phyloP scores from a whole-genome alignment of 2,888 invertebrate genomes.

The Athetis lepigone region DNA sequence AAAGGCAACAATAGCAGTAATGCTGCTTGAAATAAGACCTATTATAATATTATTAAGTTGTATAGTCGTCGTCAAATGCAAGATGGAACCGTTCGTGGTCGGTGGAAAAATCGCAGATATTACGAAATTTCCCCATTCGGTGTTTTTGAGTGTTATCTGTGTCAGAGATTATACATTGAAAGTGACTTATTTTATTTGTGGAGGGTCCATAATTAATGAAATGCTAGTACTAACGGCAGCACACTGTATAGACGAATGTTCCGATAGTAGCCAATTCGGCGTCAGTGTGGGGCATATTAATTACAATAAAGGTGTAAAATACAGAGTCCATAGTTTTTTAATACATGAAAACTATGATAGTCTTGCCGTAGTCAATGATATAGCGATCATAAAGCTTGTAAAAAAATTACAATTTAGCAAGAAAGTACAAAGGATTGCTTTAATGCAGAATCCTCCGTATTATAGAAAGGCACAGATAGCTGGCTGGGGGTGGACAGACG shows the following conservation, averaged over 20 bases:
- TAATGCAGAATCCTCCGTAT: conserved; percentile 56
- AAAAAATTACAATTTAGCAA: conserved; percentile 32
- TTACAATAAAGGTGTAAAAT: conserved; percentile 9
- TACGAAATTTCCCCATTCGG: conserved; percentile 18
- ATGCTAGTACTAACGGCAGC: conserved; percentile 68
- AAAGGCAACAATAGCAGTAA: too few relatives aligned
- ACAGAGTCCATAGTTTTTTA: conserved; percentile 3
- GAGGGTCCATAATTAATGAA: conserved; percentile 70
- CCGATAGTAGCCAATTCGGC: rapidly evolving
- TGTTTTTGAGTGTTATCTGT: background rate
- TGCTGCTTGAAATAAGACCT: conserved; percentile 2
- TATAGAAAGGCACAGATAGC: conserved; percentile 47
- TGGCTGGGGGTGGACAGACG: conserved; percentile 56
- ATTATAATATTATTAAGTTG: conserved; percentile 16
- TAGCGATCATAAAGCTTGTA: conserved; percentile 53
- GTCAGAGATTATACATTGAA: rapidly evolving
- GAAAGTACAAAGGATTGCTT: conserved; percentile 50
- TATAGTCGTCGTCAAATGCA: background rate
- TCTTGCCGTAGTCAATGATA: conserved; percentile 21
- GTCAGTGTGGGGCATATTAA: conserved; percentile 47
- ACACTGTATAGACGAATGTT: conserved; percentile 63
- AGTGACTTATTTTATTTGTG: conserved; percentile 52
- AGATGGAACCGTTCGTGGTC: conserved; percentile 16
- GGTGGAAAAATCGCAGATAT: background rate
- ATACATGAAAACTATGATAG: conserved; percentile 37